These are phyloP conservation scores for Acanthopagrus latus DNA, from an alignment of 2,797 vertebrate species.

Conservation along the genomic window DNA sequence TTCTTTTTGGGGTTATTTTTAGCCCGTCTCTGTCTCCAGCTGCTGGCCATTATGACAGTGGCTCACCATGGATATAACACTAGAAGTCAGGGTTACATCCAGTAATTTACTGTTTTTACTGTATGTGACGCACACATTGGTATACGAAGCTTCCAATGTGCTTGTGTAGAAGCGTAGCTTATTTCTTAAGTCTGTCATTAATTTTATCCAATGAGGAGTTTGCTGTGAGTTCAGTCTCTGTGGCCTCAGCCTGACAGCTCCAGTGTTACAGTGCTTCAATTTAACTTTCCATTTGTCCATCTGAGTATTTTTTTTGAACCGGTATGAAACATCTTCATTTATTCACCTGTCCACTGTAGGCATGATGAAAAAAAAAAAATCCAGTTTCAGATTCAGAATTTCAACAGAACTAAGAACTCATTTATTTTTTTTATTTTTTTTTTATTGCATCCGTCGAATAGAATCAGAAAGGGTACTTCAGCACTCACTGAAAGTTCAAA, in stretches of 20 bases:
- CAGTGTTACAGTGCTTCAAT: not conserved
- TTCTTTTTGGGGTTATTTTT: not conserved
- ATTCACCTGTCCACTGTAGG: not conserved
- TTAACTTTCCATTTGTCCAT: not conserved
- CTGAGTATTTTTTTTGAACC: not conserved
- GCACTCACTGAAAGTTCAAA: slow-evolving; percentile 17
- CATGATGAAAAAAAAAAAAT: no score
- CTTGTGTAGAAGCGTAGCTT: not conserved
- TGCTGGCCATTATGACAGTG: slow-evolving; percentile 16
- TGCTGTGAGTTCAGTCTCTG: not conserved
- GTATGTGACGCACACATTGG: not conserved
- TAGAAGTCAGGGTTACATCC: no score
- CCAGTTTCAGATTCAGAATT: not conserved
- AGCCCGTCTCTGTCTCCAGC: slow-evolving; percentile 30
- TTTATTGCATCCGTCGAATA: no score
- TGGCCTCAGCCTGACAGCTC: not conserved
- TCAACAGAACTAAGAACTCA: not conserved
- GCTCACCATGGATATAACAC: not conserved
- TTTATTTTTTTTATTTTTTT: no score
- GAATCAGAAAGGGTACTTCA: not conserved
- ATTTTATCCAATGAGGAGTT: not conserved
- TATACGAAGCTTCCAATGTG: not conserved
- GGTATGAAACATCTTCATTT: not conserved
- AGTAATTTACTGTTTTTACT: no score
- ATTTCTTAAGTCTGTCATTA: no score